Conservation (phyloP, 2,888 invertebrate species). For the Spicauda simplicius region DNA sequence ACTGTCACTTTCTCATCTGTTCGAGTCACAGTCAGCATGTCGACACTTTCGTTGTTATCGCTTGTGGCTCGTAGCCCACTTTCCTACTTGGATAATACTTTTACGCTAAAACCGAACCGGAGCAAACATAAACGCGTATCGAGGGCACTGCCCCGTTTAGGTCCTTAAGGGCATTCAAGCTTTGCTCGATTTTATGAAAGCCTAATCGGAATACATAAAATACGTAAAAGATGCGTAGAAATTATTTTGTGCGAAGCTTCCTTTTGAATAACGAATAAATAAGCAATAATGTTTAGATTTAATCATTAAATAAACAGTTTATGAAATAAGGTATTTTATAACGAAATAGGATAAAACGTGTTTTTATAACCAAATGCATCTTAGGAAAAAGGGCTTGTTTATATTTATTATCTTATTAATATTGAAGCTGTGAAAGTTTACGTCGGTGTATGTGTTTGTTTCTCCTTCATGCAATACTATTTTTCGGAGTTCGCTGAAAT, state of each 20-base stretch:
- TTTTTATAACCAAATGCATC: too few relatives aligned
- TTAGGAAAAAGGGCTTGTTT: too few relatives aligned
- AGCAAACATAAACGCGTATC: conserved; percentile 33
- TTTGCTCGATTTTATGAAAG: conserved; percentile 17
- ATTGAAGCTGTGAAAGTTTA: too few relatives aligned
- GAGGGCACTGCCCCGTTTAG: conserved; percentile 26
- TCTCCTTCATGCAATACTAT: too few relatives aligned
- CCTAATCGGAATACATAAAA: conserved; percentile 12
- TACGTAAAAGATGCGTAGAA: conserved; percentile 39
- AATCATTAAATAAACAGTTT: too few relatives aligned
- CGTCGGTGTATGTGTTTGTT: too few relatives aligned
- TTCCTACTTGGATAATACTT: conserved; percentile 36
- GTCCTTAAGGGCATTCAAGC: conserved; percentile 20
- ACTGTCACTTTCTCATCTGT: conserved; percentile 36
- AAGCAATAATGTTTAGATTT: too few relatives aligned
- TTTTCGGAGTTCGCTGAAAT: too few relatives aligned
- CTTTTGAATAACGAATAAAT: too few relatives aligned
- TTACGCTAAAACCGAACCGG: conserved; percentile 36
- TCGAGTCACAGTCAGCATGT: conserved; percentile 29
- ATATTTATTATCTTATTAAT: too few relatives aligned
- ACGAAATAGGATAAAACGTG: too few relatives aligned
- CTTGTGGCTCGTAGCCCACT: conserved; percentile 34
- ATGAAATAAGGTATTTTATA: too few relatives aligned
- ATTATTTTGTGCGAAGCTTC: neutral
- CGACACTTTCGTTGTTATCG: conserved; percentile 37